phyloP scores from a whole-genome alignment of 2,113 vertebrate species.

The Psettodes erumei region DNA sequence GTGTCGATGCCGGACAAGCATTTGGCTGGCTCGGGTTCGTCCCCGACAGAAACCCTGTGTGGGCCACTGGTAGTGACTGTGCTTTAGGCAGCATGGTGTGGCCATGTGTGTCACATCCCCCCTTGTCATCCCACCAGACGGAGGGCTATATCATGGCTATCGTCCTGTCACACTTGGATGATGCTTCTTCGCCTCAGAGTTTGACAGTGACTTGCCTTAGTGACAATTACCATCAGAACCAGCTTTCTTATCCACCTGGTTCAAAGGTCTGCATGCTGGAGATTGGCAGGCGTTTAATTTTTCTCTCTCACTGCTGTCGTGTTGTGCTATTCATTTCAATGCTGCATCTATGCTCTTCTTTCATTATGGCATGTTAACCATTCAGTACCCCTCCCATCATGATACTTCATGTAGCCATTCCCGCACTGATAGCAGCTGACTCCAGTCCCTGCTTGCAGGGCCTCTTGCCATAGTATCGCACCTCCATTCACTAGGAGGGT shows the following conservation, averaged over 20 bases:
- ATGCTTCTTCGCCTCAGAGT: constrained; percentile 70
- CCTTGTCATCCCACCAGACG: constrained; percentile 77
- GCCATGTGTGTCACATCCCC: constrained; percentile 77
- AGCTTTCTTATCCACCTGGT: constrained; percentile 75
- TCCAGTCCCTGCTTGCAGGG: constrained; percentile 50
- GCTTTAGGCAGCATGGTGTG: constrained; percentile 73
- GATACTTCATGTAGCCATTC: constrained; percentile 11
- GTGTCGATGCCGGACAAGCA: constrained; percentile 52
- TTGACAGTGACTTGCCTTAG: constrained; percentile 74
- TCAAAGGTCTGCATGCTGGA: constrained; percentile 71
- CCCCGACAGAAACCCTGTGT: constrained; percentile 68
- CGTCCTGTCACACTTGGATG: constrained; percentile 79
- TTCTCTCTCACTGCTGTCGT: constrained; percentile 60
- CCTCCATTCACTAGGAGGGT: constrained; percentile 65
- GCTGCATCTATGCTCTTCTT: constrained; percentile 35
- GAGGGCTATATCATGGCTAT: constrained; percentile 79
- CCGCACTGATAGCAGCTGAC: constrained; percentile 27
- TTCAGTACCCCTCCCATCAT: constrained; percentile 26
- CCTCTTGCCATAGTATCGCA: constrained; percentile 59
- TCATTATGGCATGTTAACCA: constrained; percentile 30
- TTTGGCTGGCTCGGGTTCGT: constrained; percentile 66
- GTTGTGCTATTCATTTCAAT: constrained; percentile 43
- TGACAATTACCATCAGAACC: constrained; percentile 77
- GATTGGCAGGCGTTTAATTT: constrained; percentile 71
- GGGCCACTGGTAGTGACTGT: constrained; percentile 73